Base-by-base conservation (phyloP, 2,113 vertebrate genomes). In the Boulengeromyrus knoepffleri region DNA sequence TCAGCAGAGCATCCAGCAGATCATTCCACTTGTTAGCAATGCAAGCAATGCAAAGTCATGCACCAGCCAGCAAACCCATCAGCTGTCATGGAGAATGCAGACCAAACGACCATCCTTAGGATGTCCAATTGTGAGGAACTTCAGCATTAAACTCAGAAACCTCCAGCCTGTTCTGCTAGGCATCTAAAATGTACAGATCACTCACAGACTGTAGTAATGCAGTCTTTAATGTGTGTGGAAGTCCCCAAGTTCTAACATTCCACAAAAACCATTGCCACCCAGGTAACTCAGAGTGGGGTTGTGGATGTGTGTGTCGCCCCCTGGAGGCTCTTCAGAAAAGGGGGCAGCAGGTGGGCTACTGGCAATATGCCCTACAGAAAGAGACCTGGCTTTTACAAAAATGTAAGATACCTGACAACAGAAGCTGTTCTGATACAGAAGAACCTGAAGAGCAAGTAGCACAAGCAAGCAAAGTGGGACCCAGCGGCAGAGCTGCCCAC, bases 41-140 rank as follows among this genome's bases (percentile, higher is more conserved):
- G 92, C 86, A 90, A 77, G 27, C 10, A 87, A 49, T 91, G 92
- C 86, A 89, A 89, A 92, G 53, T 88, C 95, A 94, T 95, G 95
- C 93, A 93, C 88, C 90, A 58, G 86, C 91, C 89, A 31, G 19
- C 49, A 84, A 46, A 66, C 91, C 91, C 90, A 85, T 89, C 84
- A 86, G 45, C 52, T 70, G 24, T 47, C 3, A 12, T 87, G 80
- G 19, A 42, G 77, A 39, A 85, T 77, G 39, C 5, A 42, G 21
- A 88, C 24, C 31, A 56, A 88, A 89, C 36, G 42, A 49, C 17
- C 84, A 56, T 88, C 86, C 58, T 50, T 85, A 19, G 88, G 58
- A 86, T 49, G 83, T 85, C 42, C 46, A n/a, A 24, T 47, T 49
- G 17, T n/a, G 21, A n/a, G 42, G 21, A 85, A 47, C 24, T 1